These are phyloP conservation scores for Caiman crocodilus DNA, from an alignment of 2,797 vertebrate species.

Conservation along the genomic window DNA sequence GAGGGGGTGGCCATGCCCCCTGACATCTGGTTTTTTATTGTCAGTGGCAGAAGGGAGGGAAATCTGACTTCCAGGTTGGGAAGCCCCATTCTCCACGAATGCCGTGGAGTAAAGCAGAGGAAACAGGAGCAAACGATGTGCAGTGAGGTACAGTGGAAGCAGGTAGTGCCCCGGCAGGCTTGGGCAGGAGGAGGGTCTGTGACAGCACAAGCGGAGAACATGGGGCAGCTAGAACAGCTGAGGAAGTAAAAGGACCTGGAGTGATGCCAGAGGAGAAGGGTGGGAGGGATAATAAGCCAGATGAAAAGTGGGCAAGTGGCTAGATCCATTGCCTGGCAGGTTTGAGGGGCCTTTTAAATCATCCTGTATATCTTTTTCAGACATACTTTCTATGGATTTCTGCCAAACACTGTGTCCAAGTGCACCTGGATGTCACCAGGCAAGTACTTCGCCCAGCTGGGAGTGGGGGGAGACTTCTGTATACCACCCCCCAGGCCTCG, in stretches of 20 bases:
- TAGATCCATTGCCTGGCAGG: background rate
- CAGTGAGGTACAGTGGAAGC: background rate
- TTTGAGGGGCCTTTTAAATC: background rate
- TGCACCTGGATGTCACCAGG: constrained; percentile 90
- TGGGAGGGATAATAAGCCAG: background rate
- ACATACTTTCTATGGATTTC: constrained; percentile 92
- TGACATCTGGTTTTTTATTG: background rate
- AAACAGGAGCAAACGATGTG: background rate
- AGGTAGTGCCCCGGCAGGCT: background rate
- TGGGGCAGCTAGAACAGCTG: background rate
- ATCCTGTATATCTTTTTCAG: constrained; percentile 77
- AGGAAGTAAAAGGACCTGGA: background rate
- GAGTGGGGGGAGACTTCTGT: too few species aligned
- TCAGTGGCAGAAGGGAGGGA: background rate
- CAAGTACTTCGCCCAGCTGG: constrained; percentile 58
- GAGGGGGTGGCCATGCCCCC: background rate
- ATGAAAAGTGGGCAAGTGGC: background rate
- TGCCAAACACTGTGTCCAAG: constrained; percentile 91
- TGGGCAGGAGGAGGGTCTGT: background rate
- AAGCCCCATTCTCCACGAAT: background rate
- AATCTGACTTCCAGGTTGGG: background rate
- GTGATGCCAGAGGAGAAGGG: background rate
- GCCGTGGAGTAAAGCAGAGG: background rate
- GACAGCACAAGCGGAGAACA: background rate
- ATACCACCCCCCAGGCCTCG: too few species aligned